Evolutionary conservation across 1,140 invertebrate species (phyloP).

Genomic region (Archivesica marissinica): DNA sequence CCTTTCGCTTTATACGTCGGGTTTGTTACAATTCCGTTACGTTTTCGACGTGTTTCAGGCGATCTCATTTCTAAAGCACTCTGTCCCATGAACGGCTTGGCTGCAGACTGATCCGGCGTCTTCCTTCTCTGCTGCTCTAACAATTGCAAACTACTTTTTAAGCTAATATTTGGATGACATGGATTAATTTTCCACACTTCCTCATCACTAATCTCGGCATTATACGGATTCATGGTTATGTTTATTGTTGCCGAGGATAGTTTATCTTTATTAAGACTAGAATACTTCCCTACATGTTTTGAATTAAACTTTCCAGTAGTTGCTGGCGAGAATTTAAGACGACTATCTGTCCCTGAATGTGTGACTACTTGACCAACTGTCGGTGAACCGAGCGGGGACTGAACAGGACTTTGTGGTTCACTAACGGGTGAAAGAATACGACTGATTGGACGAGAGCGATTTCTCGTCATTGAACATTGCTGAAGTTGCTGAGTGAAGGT

Average conservation of each 20-base stretch:
- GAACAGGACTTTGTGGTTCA: slow-evolving; percentile 91
- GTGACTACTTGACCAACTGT: slow-evolving; percentile 84
- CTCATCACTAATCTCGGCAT: slow-evolving; percentile 80
- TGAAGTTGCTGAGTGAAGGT: slow-evolving; percentile 92
- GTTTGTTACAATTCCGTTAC: slow-evolving; percentile 96
- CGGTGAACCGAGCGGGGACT: slow-evolving; percentile 92
- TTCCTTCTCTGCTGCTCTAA: slow-evolving; percentile 81
- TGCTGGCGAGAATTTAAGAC: background rate
- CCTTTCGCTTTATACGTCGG: slow-evolving; percentile 86
- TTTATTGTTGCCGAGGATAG: slow-evolving; percentile 78
- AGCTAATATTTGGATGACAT: slow-evolving; percentile 68
- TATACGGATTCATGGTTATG: slow-evolving; percentile 80
- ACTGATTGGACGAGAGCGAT: slow-evolving; percentile 81
- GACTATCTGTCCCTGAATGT: background rate
- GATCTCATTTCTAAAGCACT: slow-evolving; percentile 77
- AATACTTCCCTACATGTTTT: background rate
- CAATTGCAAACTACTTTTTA: slow-evolving; percentile 66
- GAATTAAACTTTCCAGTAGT: background rate
- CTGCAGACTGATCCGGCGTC: slow-evolving; percentile 63
- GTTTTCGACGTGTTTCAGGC: slow-evolving; percentile 84
- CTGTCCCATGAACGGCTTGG: slow-evolving; percentile 78
- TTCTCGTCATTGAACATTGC: slow-evolving; percentile 84
- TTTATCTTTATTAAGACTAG: slow-evolving; percentile 61
- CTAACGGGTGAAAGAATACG: slow-evolving; percentile 89
- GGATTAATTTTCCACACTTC: slow-evolving; percentile 79